Conservation (phyloP, 2,888 invertebrate genomes). For the Drosophila trichaetosa region DNA sequence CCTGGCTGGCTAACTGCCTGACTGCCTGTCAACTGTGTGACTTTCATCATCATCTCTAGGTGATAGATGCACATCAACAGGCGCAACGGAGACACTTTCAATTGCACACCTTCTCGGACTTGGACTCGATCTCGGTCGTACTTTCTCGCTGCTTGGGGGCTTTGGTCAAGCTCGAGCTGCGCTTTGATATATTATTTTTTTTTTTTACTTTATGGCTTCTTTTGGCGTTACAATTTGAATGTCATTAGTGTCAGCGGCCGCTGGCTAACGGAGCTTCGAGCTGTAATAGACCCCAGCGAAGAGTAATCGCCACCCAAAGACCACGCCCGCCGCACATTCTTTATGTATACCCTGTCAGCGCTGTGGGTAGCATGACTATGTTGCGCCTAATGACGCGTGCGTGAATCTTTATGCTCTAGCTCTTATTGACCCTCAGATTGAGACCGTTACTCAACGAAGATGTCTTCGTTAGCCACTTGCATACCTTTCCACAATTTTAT, state of each 20-base stretch:
- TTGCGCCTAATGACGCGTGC: not conserved
- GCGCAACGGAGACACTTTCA: constrained; percentile 70
- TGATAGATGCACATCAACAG: constrained; percentile 70
- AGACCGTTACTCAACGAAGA: not conserved
- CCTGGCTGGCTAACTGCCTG: not conserved
- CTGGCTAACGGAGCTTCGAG: constrained; percentile 65
- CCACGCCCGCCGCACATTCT: constrained; percentile 37
- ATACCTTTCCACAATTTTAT: not conserved
- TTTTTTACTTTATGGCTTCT: constrained; percentile 66
- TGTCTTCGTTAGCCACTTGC: not conserved
- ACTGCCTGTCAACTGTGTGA: constrained; percentile 14
- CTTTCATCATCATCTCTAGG: constrained; percentile 42
- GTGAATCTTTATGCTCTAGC: not conserved
- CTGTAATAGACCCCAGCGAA: constrained; percentile 21
- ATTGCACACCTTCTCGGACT: constrained; percentile 69
- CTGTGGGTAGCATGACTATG: not conserved
- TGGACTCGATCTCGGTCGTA: constrained; percentile 34
- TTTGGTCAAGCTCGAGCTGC: constrained; percentile 32
- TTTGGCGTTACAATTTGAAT: constrained; percentile 77
- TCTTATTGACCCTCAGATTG: not conserved
- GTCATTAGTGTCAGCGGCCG: constrained; percentile 76
- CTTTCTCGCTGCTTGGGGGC: constrained; percentile 42
- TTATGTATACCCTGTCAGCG: constrained; percentile 20
- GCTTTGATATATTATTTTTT: constrained; percentile 51
- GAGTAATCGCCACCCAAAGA: constrained; percentile 12